Evolutionary conservation across 2,888 invertebrate genomes (phyloP).

Genomic region (Cheilosia impressa): DNA sequence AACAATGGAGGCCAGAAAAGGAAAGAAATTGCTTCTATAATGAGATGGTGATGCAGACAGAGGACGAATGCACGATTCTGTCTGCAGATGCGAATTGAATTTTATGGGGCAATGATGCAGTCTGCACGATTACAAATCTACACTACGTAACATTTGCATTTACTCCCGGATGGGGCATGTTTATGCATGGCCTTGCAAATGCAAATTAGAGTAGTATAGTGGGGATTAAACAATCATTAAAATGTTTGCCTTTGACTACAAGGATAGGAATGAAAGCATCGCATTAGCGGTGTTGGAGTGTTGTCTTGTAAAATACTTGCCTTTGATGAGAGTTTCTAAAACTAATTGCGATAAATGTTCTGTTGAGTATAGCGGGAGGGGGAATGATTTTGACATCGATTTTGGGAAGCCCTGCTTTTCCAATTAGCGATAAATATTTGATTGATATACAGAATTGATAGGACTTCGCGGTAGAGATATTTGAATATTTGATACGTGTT

Average conservation of each 20-base stretch:
- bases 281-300: background rate
- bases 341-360: no score
- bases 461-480: no score
- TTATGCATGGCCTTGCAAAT: constrained; percentile 54
- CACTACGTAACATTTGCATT: constrained; percentile 26
- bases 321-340: no score
- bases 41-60: constrained; percentile 54
- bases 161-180: constrained; percentile 27
- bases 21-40: constrained; percentile 46
- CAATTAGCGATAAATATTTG: no score
- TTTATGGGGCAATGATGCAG: constrained; percentile 49
- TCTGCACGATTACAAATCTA: constrained; percentile 17
- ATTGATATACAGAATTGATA: no score
- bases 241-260: constrained; percentile 33
- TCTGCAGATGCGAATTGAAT: constrained; percentile 48
- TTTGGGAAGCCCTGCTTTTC: no score
- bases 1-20: constrained; percentile 28
- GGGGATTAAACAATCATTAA: constrained; percentile 53
- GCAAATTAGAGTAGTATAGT: constrained; percentile 61
- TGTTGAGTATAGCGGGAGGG: no score
- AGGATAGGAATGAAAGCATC: background rate
- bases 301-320: background rate
- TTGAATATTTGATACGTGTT: no score
- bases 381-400: no score
- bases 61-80: constrained; percentile 46